Base-by-base conservation (phyloP, 2,888 invertebrate species). In the Leucophora obtusa region DNA sequence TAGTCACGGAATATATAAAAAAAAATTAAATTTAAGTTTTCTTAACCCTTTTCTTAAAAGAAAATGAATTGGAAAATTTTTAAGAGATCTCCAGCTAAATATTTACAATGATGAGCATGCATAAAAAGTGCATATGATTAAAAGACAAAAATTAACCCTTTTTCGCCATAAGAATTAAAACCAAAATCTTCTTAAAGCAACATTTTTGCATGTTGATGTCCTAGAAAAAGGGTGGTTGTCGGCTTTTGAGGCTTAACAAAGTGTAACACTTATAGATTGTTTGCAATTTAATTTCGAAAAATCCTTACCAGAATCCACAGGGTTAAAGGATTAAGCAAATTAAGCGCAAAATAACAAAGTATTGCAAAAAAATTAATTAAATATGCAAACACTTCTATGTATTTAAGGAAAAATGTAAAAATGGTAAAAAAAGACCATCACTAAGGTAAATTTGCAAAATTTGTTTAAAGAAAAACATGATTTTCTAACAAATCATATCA, bases 111-210 rank as follows among this genome's bases (percentile, higher is more conserved):
- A 71, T 75, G 68, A 80, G 59, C 53, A 35, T 59, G 72, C 80
- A 72, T 76, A 69, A 76, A 80, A 73, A 73, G 56, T 59, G 72
- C 80, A 75, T 75, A 66, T 75, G 68, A 79, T 75, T 75, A 68
- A 21, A 56, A 21, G 53, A 21, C 2, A 21, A 21, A 21, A 21
- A 21, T 3, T 21, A 21, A 59, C 59, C 73, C 47, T 50, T 72
- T 69, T 58, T 56, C 33, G n/a, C 14, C 17, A 28, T 15, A 43
- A 1, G 8, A 17, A n/a, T n/a, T 58, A 14, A 63, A 54, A 66
- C 15, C 17, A 18, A 74, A 62, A 60, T 66, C 65, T 2, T 33
- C 43, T 65, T 53, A 73, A 15, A 24, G 65, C 24, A 24, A 35
- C 33, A 21, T 8, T 18, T 17, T 38, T 66, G 28, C 21, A 9